Conservation (phyloP, 92 coral and sea anemone genomes). For the Paragorgia papillata region DNA sequence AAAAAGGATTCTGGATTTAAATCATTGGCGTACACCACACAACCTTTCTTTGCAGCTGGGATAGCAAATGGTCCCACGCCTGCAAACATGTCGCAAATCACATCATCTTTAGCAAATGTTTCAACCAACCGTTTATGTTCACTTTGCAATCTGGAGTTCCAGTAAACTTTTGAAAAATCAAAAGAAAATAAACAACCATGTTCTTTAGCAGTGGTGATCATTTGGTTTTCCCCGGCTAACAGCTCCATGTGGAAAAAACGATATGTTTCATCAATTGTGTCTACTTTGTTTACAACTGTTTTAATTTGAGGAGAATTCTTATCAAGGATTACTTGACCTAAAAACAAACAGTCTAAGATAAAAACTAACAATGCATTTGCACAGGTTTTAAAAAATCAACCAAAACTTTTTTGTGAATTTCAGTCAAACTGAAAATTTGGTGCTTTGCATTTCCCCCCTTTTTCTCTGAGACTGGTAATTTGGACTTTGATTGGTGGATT, state of each 20-base stretch:
- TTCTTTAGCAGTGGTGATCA: constrained; percentile 75
- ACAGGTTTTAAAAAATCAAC: too few relatives aligned
- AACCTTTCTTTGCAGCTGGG: constrained; percentile 97
- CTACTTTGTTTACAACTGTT: constrained; percentile 92
- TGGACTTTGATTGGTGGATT: too few relatives aligned
- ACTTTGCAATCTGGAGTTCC: constrained; percentile 97
- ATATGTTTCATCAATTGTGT: constrained; percentile 81
- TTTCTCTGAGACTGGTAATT: too few relatives aligned
- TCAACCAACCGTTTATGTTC: constrained; percentile 88
- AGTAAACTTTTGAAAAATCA: constrained; percentile 99
- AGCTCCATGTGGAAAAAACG: constrained; percentile 97
- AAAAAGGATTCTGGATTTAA: constrained; percentile 81
- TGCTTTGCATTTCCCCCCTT: too few relatives aligned
- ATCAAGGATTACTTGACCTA: constrained; percentile 92
- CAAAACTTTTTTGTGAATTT: too few relatives aligned
- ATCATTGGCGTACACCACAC: constrained; percentile 90
- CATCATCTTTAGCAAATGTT: constrained; percentile 61
- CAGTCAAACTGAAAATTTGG: too few relatives aligned
- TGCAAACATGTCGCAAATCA: constrained; percentile 93
- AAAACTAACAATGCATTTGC: too few relatives aligned
- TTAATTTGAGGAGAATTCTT: constrained; percentile 95
- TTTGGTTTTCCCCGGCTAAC: constrained; percentile 79
- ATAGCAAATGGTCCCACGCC: constrained; percentile 99
- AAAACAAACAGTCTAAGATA: neutral
- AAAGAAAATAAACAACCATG: constrained; percentile 84